These are phyloP conservation scores for Takifugu flavidus DNA, from an alignment of 2,113 vertebrate species.

Conservation along the genomic window DNA sequence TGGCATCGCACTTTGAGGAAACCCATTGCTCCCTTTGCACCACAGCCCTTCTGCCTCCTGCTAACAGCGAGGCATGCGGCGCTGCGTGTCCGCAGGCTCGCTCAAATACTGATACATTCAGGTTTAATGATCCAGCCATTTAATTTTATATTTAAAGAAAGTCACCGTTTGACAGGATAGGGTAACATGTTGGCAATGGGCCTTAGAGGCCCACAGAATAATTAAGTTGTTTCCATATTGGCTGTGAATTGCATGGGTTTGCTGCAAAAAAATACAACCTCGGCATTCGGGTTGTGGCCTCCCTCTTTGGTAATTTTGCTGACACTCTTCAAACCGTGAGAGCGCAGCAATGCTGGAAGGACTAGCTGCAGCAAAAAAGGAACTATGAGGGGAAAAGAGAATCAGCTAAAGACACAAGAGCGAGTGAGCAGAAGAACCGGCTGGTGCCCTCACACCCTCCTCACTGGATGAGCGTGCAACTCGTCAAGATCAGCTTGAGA, in stretches of 20 bases:
- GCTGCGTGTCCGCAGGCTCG: slow-evolving; percentile 1
- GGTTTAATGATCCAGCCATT: neutral
- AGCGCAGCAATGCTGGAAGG: neutral
- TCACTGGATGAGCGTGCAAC: too few species aligned
- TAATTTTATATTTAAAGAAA: neutral
- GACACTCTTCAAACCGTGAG: neutral
- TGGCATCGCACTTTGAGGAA: slow-evolving; percentile 9
- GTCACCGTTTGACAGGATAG: neutral
- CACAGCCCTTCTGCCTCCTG: neutral
- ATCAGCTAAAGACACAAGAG: too few species aligned
- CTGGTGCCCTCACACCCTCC: too few species aligned
- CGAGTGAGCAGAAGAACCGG: too few species aligned
- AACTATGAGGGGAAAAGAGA: neutral
- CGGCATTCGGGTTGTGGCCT: neutral
- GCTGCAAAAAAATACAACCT: neutral
- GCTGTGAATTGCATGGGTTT: neutral
- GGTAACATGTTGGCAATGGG: neutral
- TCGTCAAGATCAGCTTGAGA: too few species aligned
- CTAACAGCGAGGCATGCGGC: neutral
- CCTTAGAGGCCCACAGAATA: neutral
- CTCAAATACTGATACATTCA: neutral
- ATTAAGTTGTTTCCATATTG: neutral
- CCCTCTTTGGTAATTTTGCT: neutral
- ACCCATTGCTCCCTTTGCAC: slow-evolving; percentile 11
- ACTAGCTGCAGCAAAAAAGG: neutral